These are phyloP conservation scores for Lepidostoma basale DNA, from an alignment of 1,140 invertebrate species.

Conservation along the genomic window DNA sequence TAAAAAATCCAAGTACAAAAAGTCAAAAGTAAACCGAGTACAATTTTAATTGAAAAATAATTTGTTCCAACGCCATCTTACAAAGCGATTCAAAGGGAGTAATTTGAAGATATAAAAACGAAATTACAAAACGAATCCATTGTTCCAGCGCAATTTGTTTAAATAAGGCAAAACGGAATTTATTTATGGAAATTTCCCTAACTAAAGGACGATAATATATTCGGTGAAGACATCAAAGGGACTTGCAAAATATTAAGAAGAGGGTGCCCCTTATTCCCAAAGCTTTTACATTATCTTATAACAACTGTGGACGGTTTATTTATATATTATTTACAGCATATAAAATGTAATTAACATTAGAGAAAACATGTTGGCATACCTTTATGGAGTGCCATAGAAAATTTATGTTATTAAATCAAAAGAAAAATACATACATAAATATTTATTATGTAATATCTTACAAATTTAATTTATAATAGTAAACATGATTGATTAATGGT, in stretches of 20 bases:
- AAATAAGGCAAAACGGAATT: slow-evolving; percentile 4
- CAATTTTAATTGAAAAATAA: slow-evolving; percentile 16
- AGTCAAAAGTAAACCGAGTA: not conserved
- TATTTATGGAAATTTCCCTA: not conserved
- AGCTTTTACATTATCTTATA: too few relatives aligned
- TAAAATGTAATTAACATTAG: too few relatives aligned
- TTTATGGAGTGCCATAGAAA: too few relatives aligned
- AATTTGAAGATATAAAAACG: slow-evolving; percentile 4
- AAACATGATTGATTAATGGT: too few relatives aligned
- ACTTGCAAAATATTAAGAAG: not conserved
- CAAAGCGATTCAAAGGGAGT: not conserved
- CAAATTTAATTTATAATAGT: too few relatives aligned
- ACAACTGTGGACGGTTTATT: too few relatives aligned
- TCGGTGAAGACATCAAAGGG: slow-evolving; percentile 4
- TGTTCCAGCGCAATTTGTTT: slow-evolving; percentile 1
- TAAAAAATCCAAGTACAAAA: too few relatives aligned
- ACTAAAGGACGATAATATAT: slow-evolving; percentile 5
- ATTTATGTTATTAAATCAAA: too few relatives aligned
- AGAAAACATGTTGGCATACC: too few relatives aligned
- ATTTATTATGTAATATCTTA: too few relatives aligned
- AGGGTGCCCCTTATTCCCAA: not conserved
- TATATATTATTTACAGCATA: not conserved
- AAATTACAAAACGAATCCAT: slow-evolving; percentile 8
- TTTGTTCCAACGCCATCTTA: not conserved
- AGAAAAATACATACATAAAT: too few relatives aligned